phyloP scores from a whole-genome alignment of 2,797 vertebrate genomes.

The Etheostoma perlongum region DNA sequence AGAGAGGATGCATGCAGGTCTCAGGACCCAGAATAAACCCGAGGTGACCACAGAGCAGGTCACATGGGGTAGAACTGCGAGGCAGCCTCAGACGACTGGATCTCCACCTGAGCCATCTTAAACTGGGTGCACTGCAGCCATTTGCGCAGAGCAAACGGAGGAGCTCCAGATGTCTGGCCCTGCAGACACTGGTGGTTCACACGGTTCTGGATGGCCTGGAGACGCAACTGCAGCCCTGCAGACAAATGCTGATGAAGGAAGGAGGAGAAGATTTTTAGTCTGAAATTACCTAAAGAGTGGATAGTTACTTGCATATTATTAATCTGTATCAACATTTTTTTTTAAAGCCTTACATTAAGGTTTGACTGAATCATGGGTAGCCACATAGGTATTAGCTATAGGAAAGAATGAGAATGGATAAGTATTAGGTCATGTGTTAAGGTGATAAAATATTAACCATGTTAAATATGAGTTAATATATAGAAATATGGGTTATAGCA shows the following conservation, averaged over 20 bases:
- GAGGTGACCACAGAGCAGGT: conserved; percentile 68
- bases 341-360: conserved; percentile 89
- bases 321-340: conserved; percentile 8
- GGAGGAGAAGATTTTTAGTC: conserved; percentile 4
- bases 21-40: conserved; percentile 38
- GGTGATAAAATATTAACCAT: neutral
- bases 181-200: conserved; percentile 96
- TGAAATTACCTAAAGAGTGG: neutral
- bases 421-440: neutral
- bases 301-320: neutral
- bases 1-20: conserved; percentile 55
- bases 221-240: conserved; percentile 95
- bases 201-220: conserved; percentile 98
- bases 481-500: conserved; percentile 40
- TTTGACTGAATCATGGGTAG: conserved; percentile 99
- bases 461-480: neutral
- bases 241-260: conserved; percentile 90
- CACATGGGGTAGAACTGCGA: conserved; percentile 99
- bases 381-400: conserved; percentile 99
- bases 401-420: conserved; percentile 34
- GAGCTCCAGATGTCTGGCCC: conserved; percentile 86
- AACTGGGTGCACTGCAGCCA: conserved; percentile 99
- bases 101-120: conserved; percentile 99
- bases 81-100: conserved; percentile 98
- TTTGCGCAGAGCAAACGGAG: conserved; percentile 92